Base-by-base conservation (phyloP, 2,888 invertebrate genomes). In the Idaea biselata region DNA sequence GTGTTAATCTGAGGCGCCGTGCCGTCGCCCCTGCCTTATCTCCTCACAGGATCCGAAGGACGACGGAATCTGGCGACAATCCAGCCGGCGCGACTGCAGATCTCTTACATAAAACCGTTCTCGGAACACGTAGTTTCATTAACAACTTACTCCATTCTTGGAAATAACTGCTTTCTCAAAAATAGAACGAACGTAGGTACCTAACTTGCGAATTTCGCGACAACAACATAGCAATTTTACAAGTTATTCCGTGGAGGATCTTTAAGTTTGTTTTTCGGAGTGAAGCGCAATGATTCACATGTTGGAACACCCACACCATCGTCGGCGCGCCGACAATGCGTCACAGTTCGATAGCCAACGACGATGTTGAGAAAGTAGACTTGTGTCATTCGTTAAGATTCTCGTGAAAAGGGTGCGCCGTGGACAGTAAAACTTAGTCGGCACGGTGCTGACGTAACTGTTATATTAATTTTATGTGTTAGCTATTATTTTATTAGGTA, bases 81-180 rank as follows among this genome's bases (percentile, higher is more conserved):
- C 84, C 82, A 85, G 80, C 72, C 71, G 65, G 65, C 66, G 69
- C 62, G 59, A 74, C 77, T 81, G 78, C 81, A 78, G 78, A 81
- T 73, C 65, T 69, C 68, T 83, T 81, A 78, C 79, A 71, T 79
- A 78, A 83, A 72, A 63, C 67, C 11, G 14, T 56, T 56, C 55
- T 55, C 5, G 18, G 56, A 63, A 61, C 67, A 66, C 61, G 70
- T 71, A 69, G 67, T 63, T 73, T 78, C 74, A 75, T 79, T 79
- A 78, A 70, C 72, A 74, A 79, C 67, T 74, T 74, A 68, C 64
- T 60, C 56, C 44, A 44, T 44, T 44, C 44, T 44, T 44, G 44
- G n/a, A 59, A 63, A 58, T 57, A 67, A 65, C 58, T 44, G 60
- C 57, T 60, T 62, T 60, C 33, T 61, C 31, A 61, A 55, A 55